Evolutionary conservation across 2,113 vertebrate genomes (phyloP), one percentile per base, ranked within the genome.

Genomic region (Hyperoodon ampullatus): DNA sequence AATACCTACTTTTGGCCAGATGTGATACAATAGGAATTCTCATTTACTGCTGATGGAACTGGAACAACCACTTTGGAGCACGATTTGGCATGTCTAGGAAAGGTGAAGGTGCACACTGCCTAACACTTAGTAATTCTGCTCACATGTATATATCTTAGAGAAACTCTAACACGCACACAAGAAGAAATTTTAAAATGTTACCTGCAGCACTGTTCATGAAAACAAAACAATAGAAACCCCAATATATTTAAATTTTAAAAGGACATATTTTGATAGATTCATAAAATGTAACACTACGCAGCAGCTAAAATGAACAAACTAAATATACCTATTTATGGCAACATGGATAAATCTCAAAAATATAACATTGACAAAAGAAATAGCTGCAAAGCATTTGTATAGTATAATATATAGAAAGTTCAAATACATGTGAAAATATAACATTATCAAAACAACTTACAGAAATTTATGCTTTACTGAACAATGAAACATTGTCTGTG

Each of bases 221-320:
- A 93, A 44, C n/a, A 93, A 93, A 95, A 72, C 18, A 33, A 63
- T 3, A 60, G n/a, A 10, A 88, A 88, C 11, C 6, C 60, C 90
- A 95, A 93, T 82, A 77, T 84, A 65, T 61, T 78, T 90, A 93
- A 74, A 95, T 63, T 72, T 87, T 35, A 66, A 88, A 68, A 50
- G 14, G 24, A 71, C 66, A 60, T 81, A 60, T 84, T 86, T 92
- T 93, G 53, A 88, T 81, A 82, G 58, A 50, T 58, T 70, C 63
- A 88, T 78, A 83, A 90, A 58, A 63, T 65, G 3, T 82, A 95
- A 71, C 24, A 77, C 8, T 23, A 7, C 47, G 47, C 10, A 70
- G 44, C 24, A 95, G 10, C 23, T 82, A 72, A 89, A 88, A 61
- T 47, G 14, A 91, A 72, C 6, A 93, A 50, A 81, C 16, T 55